Conservation (phyloP, 2,797 vertebrate species). For the Centropyge bicolor region DNA sequence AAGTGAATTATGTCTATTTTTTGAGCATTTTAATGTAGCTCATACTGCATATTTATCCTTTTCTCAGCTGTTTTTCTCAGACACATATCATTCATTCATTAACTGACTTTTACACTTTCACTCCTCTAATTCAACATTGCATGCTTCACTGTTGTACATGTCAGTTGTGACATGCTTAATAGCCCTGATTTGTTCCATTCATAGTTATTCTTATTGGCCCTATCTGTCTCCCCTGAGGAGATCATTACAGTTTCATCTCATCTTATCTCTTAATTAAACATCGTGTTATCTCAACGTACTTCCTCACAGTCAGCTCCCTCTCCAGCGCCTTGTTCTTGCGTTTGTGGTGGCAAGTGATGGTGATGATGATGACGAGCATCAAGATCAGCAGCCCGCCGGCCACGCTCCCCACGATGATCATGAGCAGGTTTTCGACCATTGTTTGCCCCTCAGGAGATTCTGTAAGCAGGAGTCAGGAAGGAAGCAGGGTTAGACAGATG, state of each 20-base stretch:
- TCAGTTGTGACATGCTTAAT: constrained; percentile 14
- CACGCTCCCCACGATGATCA: constrained; percentile 86
- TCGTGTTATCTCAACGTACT: constrained; percentile 70
- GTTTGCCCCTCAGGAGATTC: accelerated
- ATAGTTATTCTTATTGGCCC: background rate
- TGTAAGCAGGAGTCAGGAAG: background rate
- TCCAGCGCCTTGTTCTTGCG: constrained; percentile 88
- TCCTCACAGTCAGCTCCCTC: constrained; percentile 85
- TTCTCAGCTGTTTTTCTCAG: no score
- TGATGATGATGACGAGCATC: constrained; percentile 86
- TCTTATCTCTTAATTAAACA: constrained; percentile 41
- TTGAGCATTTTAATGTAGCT: background rate
- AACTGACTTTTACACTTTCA: background rate
- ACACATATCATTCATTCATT: no score
- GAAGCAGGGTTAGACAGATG: constrained; percentile 6
- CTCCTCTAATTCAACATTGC: constrained; percentile 19
- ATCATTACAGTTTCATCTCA: constrained; percentile 28
- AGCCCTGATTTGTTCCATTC: constrained; percentile 14
- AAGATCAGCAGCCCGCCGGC: constrained; percentile 85
- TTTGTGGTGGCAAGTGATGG: constrained; percentile 90
- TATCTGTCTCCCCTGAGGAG: background rate
- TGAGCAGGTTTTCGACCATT: constrained; percentile 76
- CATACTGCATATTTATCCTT: background rate
- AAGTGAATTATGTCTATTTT: background rate
- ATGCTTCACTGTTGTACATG: constrained; percentile 9